Base-by-base conservation (phyloP, 2,797 vertebrate genomes). In the Hoplostethus mediterraneus region DNA sequence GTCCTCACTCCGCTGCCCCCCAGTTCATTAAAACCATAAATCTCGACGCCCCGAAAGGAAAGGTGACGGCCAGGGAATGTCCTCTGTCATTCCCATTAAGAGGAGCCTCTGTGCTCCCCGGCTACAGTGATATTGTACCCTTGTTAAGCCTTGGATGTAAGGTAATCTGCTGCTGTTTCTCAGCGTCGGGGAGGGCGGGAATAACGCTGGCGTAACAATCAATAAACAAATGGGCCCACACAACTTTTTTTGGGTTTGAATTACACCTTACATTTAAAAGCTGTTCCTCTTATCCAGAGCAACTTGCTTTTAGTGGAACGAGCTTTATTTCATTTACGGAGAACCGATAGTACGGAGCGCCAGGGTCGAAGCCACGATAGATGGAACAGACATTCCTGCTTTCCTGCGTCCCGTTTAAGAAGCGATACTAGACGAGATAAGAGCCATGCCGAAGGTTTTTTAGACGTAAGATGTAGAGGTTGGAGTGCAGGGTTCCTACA, bases 21-120 rank as follows among this genome's bases (percentile, higher is more conserved):
- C 84, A n/a, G n/a, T 92, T 93, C 90, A 94, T 94, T 93, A 92
- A 93, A 92, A 89, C 77, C 79, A 92, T 92, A 89, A 92, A 92
- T 93, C 89, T 83, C 75, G 85, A 89, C 71, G 81, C 86, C 33
- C 86, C 33, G 58, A 75, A 67, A 21, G 63, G 71, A 79, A 84
- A 81, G 75, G 82, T 82, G 82, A 89, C 57, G 61, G 75, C 63
- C 67, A 65, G 69, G 72, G 67, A 88, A 74, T 16, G 80, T 87
- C 72, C 82, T 77, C 72, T 73, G 87, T 87, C 84, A 63, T 81
- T 77, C 13, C 42, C 67, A 75, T 80, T 77, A 80, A 80, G 68
- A 77, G 65, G 36, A 58, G 45, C 31, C 64, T 0, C 63, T 71
- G 78, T 60, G 53, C 63, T 74, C 72, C 14, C 47, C 53, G 61